phyloP scores from a whole-genome alignment of 2,113 vertebrate species.

The Todiramphus saurophagus region DNA sequence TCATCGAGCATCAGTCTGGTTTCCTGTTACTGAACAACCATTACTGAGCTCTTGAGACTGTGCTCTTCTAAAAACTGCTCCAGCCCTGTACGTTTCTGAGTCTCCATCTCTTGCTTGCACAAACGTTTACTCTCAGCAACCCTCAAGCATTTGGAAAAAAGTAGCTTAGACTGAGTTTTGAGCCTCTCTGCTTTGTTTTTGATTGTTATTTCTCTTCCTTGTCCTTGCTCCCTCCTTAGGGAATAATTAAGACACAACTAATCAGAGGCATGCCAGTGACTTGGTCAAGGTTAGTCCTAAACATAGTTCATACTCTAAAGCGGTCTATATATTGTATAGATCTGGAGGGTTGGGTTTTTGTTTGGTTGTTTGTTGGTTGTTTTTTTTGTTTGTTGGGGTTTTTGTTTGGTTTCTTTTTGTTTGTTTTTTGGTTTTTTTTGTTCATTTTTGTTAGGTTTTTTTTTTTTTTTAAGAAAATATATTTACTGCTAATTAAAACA shows the following conservation, averaged over 20 bases:
- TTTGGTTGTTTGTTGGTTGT: no score
- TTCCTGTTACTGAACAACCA: conserved; percentile 4
- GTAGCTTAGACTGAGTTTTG: neutral
- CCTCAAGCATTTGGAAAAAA: neutral
- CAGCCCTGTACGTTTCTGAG: neutral
- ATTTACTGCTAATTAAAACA: neutral
- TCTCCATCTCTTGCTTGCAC: neutral
- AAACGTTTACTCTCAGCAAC: neutral
- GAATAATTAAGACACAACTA: neutral
- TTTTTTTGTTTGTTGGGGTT: no score
- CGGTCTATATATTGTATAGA: neutral
- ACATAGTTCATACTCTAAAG: neutral
- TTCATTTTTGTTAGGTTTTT: no score
- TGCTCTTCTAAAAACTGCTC: neutral
- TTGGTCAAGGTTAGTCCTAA: neutral
- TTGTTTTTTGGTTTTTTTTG: no score
- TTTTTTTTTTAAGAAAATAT: neutral
- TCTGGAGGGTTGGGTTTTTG: neutral
- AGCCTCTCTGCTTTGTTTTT: neutral
- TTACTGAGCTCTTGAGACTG: neutral
- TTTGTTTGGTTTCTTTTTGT: no score
- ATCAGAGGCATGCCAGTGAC: neutral
- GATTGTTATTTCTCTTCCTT: neutral
- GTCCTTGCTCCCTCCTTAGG: neutral
- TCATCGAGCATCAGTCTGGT: neutral